Conservation (phyloP, 2,113 vertebrate genomes). For the Prochilodus magdalenae region DNA sequence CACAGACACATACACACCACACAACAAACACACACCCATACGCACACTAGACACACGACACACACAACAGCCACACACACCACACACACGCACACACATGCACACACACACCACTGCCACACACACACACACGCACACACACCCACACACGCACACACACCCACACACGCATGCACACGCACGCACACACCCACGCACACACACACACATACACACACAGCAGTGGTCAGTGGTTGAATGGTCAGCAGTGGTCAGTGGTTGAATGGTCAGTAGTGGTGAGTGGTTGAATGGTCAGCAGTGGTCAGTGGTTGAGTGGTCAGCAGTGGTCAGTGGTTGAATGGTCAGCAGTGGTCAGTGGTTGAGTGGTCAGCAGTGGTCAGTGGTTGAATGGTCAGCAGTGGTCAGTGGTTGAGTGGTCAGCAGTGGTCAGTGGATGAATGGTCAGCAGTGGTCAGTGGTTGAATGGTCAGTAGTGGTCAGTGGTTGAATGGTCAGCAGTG, state of each 20-base stretch:
- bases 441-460: too few species aligned
- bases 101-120: not conserved
- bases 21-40: not conserved
- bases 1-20: too few species aligned
- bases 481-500: too few species aligned
- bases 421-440: not conserved
- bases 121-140: not conserved
- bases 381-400: too few species aligned
- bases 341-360: not conserved
- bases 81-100: not conserved
- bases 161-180: not conserved
- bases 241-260: not conserved
- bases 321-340: not conserved
- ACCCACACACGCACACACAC: not conserved
- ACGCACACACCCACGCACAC: slow-evolving; percentile 14
- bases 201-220: not conserved
- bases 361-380: not conserved
- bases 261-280: not conserved
- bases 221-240: not conserved
- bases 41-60: not conserved
- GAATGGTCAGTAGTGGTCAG: too few species aligned
- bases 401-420: too few species aligned
- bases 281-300: slow-evolving; percentile 55
- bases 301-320: not conserved
- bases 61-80: too few species aligned